Evolutionary conservation across 2,797 vertebrate species (phyloP).

Genomic region (Cottoperca gobio): DNA sequence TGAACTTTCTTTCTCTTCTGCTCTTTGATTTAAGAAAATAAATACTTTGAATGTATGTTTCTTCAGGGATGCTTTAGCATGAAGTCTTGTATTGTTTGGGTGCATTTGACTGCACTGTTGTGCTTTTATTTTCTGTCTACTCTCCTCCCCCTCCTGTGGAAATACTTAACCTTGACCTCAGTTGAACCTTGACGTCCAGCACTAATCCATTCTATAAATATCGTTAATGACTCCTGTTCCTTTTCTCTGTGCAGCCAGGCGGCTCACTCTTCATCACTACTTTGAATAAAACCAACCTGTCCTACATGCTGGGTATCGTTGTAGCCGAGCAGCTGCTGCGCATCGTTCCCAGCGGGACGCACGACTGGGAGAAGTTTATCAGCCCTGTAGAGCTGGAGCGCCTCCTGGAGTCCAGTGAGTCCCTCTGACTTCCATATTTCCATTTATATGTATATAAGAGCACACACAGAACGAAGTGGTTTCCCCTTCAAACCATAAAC

Average conservation of each 20-base stretch:
- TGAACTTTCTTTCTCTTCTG: neutral
- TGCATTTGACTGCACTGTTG: constrained; percentile 7
- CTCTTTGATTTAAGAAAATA: neutral
- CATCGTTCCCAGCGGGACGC: constrained; percentile 93
- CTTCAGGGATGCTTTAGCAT: neutral
- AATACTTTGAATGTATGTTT: neutral
- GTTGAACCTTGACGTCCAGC: constrained; percentile 31
- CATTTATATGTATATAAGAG: neutral
- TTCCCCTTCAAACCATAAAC: neutral
- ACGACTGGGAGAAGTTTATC: constrained; percentile 97
- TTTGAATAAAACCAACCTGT: constrained; percentile 93
- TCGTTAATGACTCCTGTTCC: neutral
- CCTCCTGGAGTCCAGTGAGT: constrained; percentile 93
- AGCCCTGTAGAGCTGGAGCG: constrained; percentile 90
- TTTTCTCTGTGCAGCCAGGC: constrained; percentile 83
- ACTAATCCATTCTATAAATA: constrained; percentile 49
- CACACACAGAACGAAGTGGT: neutral
- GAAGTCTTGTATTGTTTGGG: constrained; percentile 11
- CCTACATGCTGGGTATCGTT: constrained; percentile 92
- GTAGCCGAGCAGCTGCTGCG: constrained; percentile 90
- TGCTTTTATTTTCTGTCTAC: neutral
- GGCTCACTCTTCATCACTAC: constrained; percentile 97
- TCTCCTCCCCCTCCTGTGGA: neutral
- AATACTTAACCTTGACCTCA: constrained; percentile 8
- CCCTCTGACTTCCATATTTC: neutral